Evolutionary conservation across 2,888 invertebrate genomes (phyloP), one percentile per base, ranked within the genome.

Genomic region (Lordiphosa andalusiaca): DNA sequence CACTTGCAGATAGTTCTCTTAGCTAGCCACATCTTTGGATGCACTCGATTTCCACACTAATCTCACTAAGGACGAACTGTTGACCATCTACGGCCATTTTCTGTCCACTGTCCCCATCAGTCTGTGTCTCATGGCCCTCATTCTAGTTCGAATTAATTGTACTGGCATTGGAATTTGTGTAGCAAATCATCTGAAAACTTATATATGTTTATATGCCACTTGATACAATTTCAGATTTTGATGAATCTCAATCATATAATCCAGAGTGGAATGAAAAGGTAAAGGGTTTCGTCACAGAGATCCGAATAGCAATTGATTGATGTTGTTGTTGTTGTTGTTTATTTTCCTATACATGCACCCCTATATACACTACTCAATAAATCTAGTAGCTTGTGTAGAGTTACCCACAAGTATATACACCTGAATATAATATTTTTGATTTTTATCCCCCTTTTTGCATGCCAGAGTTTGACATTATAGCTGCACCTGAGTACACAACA

Each of bases 251-350:
- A 85, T 85, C 88, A 66, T 88, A 87, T 84, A 88, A 87, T 81
- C 86, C 86, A 69, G 89, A 89, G 72, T 90, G 89, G 89, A 89
- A 87, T 81, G 88, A 89, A 81, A 89, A 89, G 89, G 89, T 90
- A 90, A 87, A 80, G 58, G 67, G 60, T 68, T 76, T 80, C 84
- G 25, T 41, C 42, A 46, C 35, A 67, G 73, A 63, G 33, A 33
- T 76, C 73, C 69, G 69, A 55, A 41, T 54, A 42, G 19, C 36
- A 44, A 23, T 44, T 38, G 48, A 56, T 49, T 62, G 58, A 64
- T 65, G 41, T 61, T 56, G 46, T 58, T 65, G 39, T 47, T n/a
- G n/a, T n/a, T 42, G 42, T 42, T 42, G 44, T 35, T 41, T 57
- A 52, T 38, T 46, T 48, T 54, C 41, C 46, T 50, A 42, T 48